Evolutionary conservation across 2,797 vertebrate genomes (phyloP), one percentile per base, ranked within the genome.

Genomic region (Betta splendens): DNA sequence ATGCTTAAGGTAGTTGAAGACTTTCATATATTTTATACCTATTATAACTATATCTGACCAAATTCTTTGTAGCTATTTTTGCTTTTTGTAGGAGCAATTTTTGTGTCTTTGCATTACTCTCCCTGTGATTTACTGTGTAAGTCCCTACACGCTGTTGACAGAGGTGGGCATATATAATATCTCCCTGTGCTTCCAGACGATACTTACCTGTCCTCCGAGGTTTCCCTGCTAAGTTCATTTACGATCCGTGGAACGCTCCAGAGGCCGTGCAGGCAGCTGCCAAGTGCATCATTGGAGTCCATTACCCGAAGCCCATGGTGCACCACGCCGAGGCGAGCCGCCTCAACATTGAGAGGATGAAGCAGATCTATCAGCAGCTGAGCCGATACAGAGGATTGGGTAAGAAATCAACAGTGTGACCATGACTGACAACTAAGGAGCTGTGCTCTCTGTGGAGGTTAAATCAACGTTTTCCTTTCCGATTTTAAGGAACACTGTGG

Each of bases 321-420:
- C 89, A 93, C 80, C 92, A 93, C 7, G 91, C 92, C 0, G 92
- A 92, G 79, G 78, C 89, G 0, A 93, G 92, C 70, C 83, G 92
- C 3, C 89, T 93, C 54, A 93, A 93, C 87, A 93, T 93, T 7
- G 92, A 93, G 79, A 85, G 92, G 60, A 93, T 93, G 92, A 91
- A 92, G 69, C 92, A 92, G 86, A 91, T 92, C 71, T 93, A 93
- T 84, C 92, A 93, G 84, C 92, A 93, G 28, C 89, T 93, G 2
- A 92, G 91, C 53, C 86, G 91, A 59, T 93, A 93, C 84, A 61
- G 92, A 1, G 91, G 90, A 63, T 78, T 93, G 16, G 88, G 92
- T 93, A 66, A 78, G 90, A 31, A 0, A 49, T 17, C 7, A 4
- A 3, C 9, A 2, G 4, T n/a, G 13, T 4, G 16, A 9, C 12